phyloP scores from a whole-genome alignment of 2,888 invertebrate species.

The Sarcophaga variegata region DNA sequence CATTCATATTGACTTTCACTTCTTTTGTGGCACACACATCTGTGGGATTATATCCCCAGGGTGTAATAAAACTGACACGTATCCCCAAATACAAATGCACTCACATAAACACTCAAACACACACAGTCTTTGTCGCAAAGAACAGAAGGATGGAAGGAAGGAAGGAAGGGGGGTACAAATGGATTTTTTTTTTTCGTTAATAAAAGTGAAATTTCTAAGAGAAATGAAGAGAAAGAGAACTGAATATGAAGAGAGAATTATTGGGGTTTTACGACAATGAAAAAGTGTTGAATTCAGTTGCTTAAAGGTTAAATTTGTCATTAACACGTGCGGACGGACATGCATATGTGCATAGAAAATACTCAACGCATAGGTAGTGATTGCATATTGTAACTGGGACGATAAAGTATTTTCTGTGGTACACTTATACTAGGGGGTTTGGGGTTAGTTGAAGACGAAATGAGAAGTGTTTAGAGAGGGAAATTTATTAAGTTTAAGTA shows the following conservation, averaged over 20 bases:
- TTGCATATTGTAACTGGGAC: neutral
- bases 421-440: neutral
- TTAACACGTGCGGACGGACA: slow-evolving; percentile 56
- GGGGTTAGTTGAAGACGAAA: neutral
- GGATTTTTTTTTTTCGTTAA: slow-evolving; percentile 45
- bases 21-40: slow-evolving; percentile 33
- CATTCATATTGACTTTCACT: slow-evolving; percentile 43
- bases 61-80: slow-evolving; percentile 64
- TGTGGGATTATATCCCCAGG: slow-evolving; percentile 53
- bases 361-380: neutral
- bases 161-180: slow-evolving; percentile 8
- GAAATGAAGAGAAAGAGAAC: neutral
- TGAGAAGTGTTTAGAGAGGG: neutral
- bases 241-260: slow-evolving; percentile 21
- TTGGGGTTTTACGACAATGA: slow-evolving; percentile 38
- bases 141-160: neutral
- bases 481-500: slow-evolving; percentile 21
- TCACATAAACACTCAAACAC: neutral
- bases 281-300: slow-evolving; percentile 59
- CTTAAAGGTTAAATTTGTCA: slow-evolving; percentile 65
- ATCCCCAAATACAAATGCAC: slow-evolving; percentile 40
- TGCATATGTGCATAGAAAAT: slow-evolving; percentile 10
- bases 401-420: slow-evolving; percentile 11
- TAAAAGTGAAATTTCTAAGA: slow-evolving; percentile 65
- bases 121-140: neutral